These are phyloP conservation scores for Parus major DNA, from an alignment of 2,113 vertebrate genomes.

Conservation along the genomic window DNA sequence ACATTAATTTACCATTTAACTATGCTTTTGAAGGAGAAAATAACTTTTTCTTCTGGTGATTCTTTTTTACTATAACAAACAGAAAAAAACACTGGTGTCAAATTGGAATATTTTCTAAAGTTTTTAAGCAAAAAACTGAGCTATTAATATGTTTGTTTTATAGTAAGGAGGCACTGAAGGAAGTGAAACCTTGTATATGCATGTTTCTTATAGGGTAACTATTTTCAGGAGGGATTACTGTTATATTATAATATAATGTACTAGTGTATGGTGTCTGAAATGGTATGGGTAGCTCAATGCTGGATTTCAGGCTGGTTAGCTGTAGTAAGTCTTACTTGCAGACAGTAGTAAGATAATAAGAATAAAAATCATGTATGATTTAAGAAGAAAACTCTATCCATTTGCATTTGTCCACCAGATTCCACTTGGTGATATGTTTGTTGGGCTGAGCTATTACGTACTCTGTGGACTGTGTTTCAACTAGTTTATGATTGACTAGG, in stretches of 20 bases:
- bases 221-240: neutral
- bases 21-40: neutral
- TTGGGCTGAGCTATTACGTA: neutral
- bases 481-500: neutral
- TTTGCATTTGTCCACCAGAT: neutral
- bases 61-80: neutral
- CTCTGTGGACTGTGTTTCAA: neutral
- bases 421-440: neutral
- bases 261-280: neutral
- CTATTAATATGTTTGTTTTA: neutral
- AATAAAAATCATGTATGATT: neutral
- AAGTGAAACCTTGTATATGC: neutral
- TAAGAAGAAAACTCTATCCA: neutral
- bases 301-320: neutral
- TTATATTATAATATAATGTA: neutral
- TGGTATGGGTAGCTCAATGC: neutral
- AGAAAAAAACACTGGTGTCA: neutral
- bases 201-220: neutral
- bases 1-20: conserved; percentile 12
- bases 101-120: neutral
- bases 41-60: neutral
- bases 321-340: neutral
- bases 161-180: neutral
- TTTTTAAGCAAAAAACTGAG: neutral
- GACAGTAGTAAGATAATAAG: neutral